Evolutionary conservation across 1,140 invertebrate genomes (phyloP), one percentile per base, ranked within the genome.

Genomic region (Drosophila arizonae): DNA sequence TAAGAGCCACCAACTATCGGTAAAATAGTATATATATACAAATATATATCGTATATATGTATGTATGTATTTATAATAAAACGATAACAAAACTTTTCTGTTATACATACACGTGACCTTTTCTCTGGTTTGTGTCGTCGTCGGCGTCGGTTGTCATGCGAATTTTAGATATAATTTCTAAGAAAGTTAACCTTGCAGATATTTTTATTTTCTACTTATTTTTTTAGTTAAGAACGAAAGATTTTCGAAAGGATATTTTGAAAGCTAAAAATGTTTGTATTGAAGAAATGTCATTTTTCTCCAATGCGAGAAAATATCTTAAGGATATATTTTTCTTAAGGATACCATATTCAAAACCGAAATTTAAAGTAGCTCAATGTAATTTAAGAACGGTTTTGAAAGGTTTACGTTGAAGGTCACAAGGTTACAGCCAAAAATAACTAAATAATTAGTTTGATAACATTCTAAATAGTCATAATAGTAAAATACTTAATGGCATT

Each of bases 81-180:
- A 74, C 61, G 73, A 79, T 79, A 82, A 67, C 60, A 60, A 55
- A 61, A 62, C 71, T 73, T 88, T 73, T 77, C 61, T 88, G 84
- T 77, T 87, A 88, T 88, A 87, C 84, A 87, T 72, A 84, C 84
- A 88, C 76, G 67, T 88, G 84, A 87, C 84, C 79, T 77, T 79
- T 87, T 81, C 62, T 54, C 39, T 55, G 60, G 33, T 64, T 9
- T 36, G 28, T 36, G 51, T 54, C 13, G n/a, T 28, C 36, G 48
- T 67, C 24, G 71, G 71, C 36, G 48, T 67, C 24, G 71, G 71
- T 73, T 69, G 71, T 69, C 71, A 73, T 62, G 57, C 71, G 36
- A 56, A 69, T 61, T 68, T 61, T 30, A 51, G 63, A 67, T 67
- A 72, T 54, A 61, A 72, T 11, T 46, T 48, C 6, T 33, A 28